Base-by-base conservation (phyloP, 2,113 vertebrate species). In the Pungitius pungitius region DNA sequence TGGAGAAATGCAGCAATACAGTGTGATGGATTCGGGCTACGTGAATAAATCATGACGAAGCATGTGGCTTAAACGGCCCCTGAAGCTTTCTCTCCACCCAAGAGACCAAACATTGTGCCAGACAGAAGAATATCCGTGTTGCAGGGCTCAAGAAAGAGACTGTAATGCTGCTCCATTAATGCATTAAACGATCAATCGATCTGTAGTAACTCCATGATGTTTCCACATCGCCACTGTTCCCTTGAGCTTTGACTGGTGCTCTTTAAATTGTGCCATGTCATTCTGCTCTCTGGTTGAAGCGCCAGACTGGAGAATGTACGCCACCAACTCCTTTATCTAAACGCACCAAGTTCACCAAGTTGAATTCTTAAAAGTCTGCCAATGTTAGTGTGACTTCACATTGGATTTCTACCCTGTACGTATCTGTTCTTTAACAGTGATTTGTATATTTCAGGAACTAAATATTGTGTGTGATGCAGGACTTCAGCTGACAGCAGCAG, bases 401-500 rank as follows among this genome's bases (percentile, higher is more conserved):
- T 9, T 58, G 12, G 17, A 35, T 35, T 45, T 35, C 20, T 35
- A 17, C 18, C 54, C 17, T 43, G 35, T n/a, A 26, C 9, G 20
- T 39, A 26, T 26, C 13, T 52, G 5, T 65, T 65, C 45, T 37
- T 24, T 6, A 26, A 67, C 33, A 13, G 11, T 14, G 27, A 22
- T 20, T 27, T 40, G 33, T 52, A 8, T 26, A 24, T 26, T 26
- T 45, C 65, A 42, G 22, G 51, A 27, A 9, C n/a, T 0, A 54
- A 11, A 37, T 8, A 13, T 47, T 33, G 43, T 39, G 4, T 62
- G 26, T 4, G 27, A 20, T 13, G 40, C 1, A n/a, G 69, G 39
- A 61, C 67, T 67, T 77, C 55, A 47, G 49, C 18, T 27, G 43
- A 68, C 57, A 45, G 77, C 49, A 65, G 74, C 61, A n/a, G 27